phyloP scores from a whole-genome alignment of 2,797 vertebrate genomes.

The Myripristis jacobus region DNA sequence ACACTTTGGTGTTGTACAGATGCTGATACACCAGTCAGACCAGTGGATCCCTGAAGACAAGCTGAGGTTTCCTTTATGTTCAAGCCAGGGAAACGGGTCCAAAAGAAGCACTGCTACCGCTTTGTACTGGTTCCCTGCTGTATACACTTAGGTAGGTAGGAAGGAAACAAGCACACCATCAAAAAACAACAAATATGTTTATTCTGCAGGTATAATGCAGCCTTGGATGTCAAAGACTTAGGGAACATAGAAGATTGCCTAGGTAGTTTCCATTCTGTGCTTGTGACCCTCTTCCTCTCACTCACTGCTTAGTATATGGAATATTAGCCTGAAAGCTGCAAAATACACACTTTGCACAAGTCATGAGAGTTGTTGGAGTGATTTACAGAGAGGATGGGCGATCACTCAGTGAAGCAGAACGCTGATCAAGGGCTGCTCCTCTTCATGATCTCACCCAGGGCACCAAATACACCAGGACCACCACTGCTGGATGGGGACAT shows the following conservation, averaged over 20 bases:
- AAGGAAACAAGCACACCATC: neutral
- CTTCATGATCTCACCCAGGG: no score
- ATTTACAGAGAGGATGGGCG: no score
- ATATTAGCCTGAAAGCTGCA: no score
- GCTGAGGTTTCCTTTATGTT: neutral
- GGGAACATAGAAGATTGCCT: no score
- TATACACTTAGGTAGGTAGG: neutral
- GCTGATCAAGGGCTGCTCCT: no score
- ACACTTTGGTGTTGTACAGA: neutral
- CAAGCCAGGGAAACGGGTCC: neutral
- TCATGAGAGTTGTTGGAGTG: no score
- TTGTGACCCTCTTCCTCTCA: no score
- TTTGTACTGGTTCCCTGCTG: neutral
- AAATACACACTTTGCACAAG: no score
- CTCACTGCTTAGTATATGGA: no score
- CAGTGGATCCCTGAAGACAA: neutral
- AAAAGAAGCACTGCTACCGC: neutral
- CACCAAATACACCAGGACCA: no score
- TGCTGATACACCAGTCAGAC: neutral
- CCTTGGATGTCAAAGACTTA: neutral
- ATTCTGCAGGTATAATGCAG: conserved; percentile 1
- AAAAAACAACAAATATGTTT: neutral
- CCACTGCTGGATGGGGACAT: neutral
- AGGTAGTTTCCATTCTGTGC: no score
- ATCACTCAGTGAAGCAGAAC: no score